Base-by-base conservation (phyloP, 2,888 invertebrate genomes). In the Neuroscelio doddi region DNA sequence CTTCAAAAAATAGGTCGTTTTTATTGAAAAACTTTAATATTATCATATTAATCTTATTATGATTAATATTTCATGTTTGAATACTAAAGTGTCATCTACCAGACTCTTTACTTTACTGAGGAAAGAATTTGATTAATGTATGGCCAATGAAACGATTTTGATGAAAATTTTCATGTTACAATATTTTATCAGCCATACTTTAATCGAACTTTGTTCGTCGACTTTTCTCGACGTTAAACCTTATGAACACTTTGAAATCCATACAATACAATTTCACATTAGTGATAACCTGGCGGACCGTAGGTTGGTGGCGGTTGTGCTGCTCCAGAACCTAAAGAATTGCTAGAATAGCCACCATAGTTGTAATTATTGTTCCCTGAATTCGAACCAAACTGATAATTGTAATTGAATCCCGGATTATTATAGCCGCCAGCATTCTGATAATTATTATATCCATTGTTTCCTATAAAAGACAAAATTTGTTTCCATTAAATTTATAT, bases 261-360 rank as follows among this genome's bases (percentile, higher is more conserved):
- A n/a, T n/a, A 30, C 3, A 9, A 10, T 3, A 3, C 10, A 4
- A 30, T 7, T 7, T 10, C 14, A 7, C 7, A 46, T 63, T 70
- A 68, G 39, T 61, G 67, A 59, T 63, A 70, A 49, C 4, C 29
- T 68, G 82, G 75, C 14, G 82, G 80, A n/a, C 83, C 83, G 51
- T 84, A 84, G 4, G 76, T 76, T 1, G 81, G 64, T 47, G 78
- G 73, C 2, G 81, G 73, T 1, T n/a, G n/a, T n/a, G n/a, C n/a
- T n/a, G 32, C 41, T 29, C 69, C 69, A 14, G 78, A 68, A 44
- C 76, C 78, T 27, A 76, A 78, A 51, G 71, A 76, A 21, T 74
- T 77, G 8, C 78, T 68, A 4, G 72, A 70, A 61, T 66, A 65
- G 42, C 69, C 70, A 10, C 72, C 74, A 32, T 78, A 75, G 26